Conservation (phyloP, 2,113 vertebrate genomes). For the Indri indri region DNA sequence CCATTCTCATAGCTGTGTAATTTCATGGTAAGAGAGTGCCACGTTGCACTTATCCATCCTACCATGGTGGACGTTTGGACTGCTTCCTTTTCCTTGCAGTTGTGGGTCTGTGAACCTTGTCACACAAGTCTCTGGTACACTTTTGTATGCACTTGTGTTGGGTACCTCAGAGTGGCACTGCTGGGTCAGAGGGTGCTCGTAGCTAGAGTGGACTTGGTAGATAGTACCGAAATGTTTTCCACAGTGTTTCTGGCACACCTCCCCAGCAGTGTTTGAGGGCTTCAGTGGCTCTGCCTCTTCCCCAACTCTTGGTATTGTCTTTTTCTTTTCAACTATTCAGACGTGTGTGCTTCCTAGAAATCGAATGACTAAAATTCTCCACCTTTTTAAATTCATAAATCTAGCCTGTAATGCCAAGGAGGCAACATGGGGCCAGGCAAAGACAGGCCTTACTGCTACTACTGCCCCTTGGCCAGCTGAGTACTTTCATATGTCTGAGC, state of each 20-base stretch:
- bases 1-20: rapidly evolving
- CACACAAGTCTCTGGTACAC: rapidly evolving
- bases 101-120: not conserved
- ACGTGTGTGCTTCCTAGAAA: not conserved
- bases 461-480: not conserved
- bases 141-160: not conserved
- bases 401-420: not conserved
- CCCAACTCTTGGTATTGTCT: too few relatives aligned
- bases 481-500: too few relatives aligned
- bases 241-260: not conserved
- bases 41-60: rapidly evolving
- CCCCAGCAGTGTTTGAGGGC: not conserved
- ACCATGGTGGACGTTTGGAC: rapidly evolving
- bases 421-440: not conserved
- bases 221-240: not conserved
- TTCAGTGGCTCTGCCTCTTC: not conserved
- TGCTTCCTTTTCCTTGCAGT: not conserved
- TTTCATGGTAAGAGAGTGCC: not conserved
- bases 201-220: not conserved
- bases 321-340: not conserved
- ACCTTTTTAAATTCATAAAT: not conserved
- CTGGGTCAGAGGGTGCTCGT: not conserved
- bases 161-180: not conserved
- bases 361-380: not conserved
- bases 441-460: not conserved